A percentile compares a stretch with the other conserved stretches of the same genome.
These are phyloP conservation scores for Catharus fuscescens DNA, from an alignment of 2,113 vertebrate genomes.

Conservation along the genomic window DNA sequence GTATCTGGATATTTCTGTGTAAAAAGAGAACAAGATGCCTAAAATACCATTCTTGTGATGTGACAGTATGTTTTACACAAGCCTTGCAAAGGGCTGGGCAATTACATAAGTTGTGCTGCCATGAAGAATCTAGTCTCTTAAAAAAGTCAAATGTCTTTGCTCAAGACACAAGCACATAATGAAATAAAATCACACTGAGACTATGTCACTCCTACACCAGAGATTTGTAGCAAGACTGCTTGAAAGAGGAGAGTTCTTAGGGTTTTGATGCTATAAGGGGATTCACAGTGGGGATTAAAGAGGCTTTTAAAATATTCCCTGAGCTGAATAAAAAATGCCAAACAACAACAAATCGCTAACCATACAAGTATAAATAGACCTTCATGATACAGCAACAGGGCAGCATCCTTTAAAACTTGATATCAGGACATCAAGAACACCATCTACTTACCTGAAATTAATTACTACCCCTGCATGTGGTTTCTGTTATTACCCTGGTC, in stretches of 20 bases:
- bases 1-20: not conserved
- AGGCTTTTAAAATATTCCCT: not conserved
- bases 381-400: not conserved
- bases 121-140: not conserved
- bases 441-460: not conserved
- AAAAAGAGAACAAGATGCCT: not conserved
- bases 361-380: not conserved
- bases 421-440: not conserved
- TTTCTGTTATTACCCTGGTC: not conserved
- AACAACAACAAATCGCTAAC: not conserved
- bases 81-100: not conserved
- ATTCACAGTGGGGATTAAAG: not conserved
- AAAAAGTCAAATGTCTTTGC: not conserved
- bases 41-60: not conserved
- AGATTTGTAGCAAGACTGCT: not conserved
- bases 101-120: not conserved
- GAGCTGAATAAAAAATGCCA: not conserved
- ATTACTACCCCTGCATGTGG: not conserved
- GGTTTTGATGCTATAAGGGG: not conserved
- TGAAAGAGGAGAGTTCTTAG: not conserved
- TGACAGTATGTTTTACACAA: not conserved
- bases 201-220: not conserved
- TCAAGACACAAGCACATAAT: not conserved
- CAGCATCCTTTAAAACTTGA: not conserved
- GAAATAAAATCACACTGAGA: not conserved